These are phyloP conservation scores for Crossocerus cetratus DNA, from an alignment of 2,888 invertebrate genomes.

Conservation along the genomic window DNA sequence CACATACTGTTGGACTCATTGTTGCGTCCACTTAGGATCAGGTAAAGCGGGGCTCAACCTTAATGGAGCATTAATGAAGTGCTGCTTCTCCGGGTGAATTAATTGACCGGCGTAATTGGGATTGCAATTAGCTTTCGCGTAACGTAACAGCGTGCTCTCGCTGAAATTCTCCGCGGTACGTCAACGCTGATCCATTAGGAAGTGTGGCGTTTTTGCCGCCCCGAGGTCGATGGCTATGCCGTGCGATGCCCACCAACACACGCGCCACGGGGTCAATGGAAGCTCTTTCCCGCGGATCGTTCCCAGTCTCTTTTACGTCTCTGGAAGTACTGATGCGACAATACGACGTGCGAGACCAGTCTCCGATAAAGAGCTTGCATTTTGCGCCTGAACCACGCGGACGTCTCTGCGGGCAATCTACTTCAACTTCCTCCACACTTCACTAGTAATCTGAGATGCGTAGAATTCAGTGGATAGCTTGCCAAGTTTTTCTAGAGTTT, in stretches of 20 bases:
- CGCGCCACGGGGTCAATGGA: constrained; percentile 26
- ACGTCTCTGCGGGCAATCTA: not conserved
- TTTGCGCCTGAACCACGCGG: not conserved
- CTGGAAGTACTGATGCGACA: constrained; percentile 6
- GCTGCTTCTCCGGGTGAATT: too few species aligned
- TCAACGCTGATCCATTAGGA: not conserved
- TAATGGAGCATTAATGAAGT: too few species aligned
- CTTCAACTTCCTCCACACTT: not conserved
- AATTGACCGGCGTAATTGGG: too few species aligned
- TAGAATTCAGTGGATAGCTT: too few species aligned
- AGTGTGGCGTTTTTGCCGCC: not conserved
- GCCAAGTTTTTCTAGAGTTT: too few species aligned
- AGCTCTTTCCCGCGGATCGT: constrained; percentile 11
- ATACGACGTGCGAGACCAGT: not conserved
- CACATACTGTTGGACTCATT: too few species aligned
- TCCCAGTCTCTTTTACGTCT: not conserved
- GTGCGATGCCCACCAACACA: not conserved
- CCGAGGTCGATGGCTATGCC: constrained; percentile 10
- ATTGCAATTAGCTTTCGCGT: too few species aligned
- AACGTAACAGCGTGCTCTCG: not conserved
- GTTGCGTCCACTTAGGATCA: too few species aligned
- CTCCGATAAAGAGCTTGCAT: not conserved
- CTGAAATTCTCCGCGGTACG: not conserved
- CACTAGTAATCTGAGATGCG: too few species aligned
- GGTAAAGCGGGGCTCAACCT: too few species aligned